A percentile compares a stretch with the other conserved stretches of the same genome.
These are phyloP conservation scores for Athene noctua DNA, from an alignment of 2,113 vertebrate species.

Conservation along the genomic window DNA sequence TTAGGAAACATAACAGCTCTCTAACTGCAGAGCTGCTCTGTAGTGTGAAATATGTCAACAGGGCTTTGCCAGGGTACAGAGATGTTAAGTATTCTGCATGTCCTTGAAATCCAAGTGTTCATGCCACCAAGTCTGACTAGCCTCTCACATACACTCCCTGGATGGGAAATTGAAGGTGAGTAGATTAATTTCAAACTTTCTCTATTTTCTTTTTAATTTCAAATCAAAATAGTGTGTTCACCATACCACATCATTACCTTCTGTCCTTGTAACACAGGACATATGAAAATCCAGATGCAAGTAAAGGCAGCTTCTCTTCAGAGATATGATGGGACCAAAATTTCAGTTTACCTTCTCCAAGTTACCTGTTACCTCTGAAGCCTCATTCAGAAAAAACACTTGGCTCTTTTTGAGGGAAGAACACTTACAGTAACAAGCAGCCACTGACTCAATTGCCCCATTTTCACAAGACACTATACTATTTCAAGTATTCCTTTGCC, in stretches of 20 bases:
- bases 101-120: neutral
- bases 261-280: neutral
- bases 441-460: neutral
- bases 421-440: neutral
- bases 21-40: neutral
- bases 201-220: neutral
- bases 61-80: neutral
- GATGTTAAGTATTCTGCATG: neutral
- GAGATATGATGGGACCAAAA: neutral
- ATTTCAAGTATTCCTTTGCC: neutral
- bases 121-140: neutral
- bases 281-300: neutral
- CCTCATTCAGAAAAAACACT: neutral
- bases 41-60: neutral
- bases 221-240: neutral
- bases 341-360: neutral
- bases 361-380: neutral
- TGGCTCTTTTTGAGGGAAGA: neutral
- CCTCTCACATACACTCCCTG: neutral
- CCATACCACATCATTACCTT: neutral
- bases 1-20: conserved; percentile 22
- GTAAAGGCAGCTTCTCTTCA: neutral
- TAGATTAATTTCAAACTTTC: neutral
- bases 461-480: neutral
- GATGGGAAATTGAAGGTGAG: neutral